Evolutionary conservation across 2,888 invertebrate genomes (phyloP), one percentile per base, ranked within the genome.

Genomic region (Uropetala carovei): DNA sequence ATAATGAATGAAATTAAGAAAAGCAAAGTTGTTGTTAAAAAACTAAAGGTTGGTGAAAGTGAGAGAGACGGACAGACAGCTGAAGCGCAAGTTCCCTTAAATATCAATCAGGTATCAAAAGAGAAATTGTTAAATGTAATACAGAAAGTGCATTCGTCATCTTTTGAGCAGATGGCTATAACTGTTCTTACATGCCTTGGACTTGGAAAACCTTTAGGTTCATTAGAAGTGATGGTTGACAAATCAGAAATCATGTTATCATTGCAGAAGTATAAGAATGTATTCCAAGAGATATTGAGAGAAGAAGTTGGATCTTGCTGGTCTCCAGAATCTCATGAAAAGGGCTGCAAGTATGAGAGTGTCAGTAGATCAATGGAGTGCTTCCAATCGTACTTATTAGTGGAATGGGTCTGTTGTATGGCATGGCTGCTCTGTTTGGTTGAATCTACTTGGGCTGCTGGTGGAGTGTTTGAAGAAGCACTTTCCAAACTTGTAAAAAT

Each of bases 341-440:
- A 7, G 18, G 43, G 64, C 10, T 89, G 89, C 56, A 89, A 89
- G 27, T n/a, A 64, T 14, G 30, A 89, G 43, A 92, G 94, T 75
- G 93, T 93, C 83, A 93, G 94, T 93, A 43, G 92, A 16, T 84
- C 86, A 11, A 94, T 94, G 3, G 94, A 95, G 93, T 95, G 96
- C 93, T 95, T 96, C 93, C 94, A 96, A 92, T 96, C 96, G 0
- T 95, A 96, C 93, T 95, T 95, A 84, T 93, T 95, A 43, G 96
- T 96, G 18, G 96, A 96, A 93, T 95, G 96, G 94, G 94, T 96
- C 14, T 95, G 95, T 85, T 96, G 96, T 93, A 95, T 96, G 93
- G 95, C 95, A 16, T 96, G 96, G 95, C 95, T 96, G 93, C 93
- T 96, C 14, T 96, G 95, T 93, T 94, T 95, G 22, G 95, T 95